These are phyloP conservation scores for Glyptemys insculpta DNA, from an alignment of 2,797 vertebrate genomes.

Conservation along the genomic window DNA sequence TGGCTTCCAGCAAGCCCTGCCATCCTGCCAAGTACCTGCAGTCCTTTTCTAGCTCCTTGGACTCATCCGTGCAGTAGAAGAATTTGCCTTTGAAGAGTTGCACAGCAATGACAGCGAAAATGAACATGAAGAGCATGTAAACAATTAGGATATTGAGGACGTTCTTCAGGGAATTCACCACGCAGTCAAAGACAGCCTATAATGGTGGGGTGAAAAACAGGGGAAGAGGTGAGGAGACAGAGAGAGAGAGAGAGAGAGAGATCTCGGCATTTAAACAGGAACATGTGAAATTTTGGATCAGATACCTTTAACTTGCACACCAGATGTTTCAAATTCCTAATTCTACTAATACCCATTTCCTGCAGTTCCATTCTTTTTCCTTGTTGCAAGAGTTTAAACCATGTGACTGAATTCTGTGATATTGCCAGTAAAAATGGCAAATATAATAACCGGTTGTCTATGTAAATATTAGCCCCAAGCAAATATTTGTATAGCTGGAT, in stretches of 20 bases:
- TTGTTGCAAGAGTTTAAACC: neutral
- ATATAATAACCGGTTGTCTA: neutral
- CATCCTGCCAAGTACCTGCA: slow-evolving; percentile 86
- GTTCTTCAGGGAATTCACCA: slow-evolving; percentile 98
- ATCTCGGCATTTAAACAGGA: no score
- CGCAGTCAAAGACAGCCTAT: slow-evolving; percentile 98
- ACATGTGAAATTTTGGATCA: no score
- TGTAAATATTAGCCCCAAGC: neutral
- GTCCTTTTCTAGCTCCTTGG: slow-evolving; percentile 94
- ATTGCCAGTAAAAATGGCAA: neutral
- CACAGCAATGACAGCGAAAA: slow-evolving; percentile 98
- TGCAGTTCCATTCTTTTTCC: neutral
- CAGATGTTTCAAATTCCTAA: neutral
- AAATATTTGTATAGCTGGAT: neutral
- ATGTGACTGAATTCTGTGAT: neutral
- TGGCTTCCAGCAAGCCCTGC: neutral
- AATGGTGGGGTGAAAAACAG: accelerated
- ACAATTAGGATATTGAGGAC: slow-evolving; percentile 98
- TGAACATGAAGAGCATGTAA: slow-evolving; percentile 99
- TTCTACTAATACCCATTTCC: accelerated
- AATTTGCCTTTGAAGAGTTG: slow-evolving; percentile 99
- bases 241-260: no score
- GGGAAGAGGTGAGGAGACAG: neutral
- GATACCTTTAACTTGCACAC: neutral
- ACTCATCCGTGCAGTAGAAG: slow-evolving; percentile 97